Evolutionary conservation across 2,113 vertebrate genomes (phyloP).

Genomic region (Andinoacara biseriatus): DNA sequence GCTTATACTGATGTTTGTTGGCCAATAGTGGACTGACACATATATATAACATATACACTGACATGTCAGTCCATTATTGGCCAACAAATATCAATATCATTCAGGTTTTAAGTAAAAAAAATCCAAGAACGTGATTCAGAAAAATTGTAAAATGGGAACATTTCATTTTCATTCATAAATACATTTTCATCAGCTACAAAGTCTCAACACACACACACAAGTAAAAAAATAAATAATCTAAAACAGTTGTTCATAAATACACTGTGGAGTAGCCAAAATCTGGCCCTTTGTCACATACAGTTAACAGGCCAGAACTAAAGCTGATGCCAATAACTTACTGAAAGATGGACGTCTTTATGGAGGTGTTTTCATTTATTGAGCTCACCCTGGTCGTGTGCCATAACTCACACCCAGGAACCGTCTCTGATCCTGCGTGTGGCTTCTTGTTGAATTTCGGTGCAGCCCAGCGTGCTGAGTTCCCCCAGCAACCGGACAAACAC

Average conservation of each 20-base stretch:
- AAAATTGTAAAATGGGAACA: no score
- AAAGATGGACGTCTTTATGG: neutral
- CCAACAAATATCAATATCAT: fast-evolving
- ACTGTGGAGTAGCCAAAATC: neutral
- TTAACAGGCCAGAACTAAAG: neutral
- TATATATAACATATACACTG: fast-evolving
- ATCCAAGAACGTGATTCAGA: neutral
- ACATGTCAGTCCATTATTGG: neutral
- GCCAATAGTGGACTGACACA: no score
- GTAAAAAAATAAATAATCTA: no score
- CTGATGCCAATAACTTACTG: neutral
- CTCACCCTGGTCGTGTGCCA: constrained; percentile 3
- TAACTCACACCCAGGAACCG: constrained; percentile 23
- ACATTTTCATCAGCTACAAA: no score
- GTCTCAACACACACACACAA: no score
- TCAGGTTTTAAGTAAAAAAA: neutral
- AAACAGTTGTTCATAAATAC: neutral
- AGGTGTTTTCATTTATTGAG: neutral
- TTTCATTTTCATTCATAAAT: neutral
- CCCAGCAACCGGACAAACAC: constrained; percentile 64
- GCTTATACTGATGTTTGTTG: no score
- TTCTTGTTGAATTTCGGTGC: constrained; percentile 53
- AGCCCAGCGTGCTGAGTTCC: constrained; percentile 52
- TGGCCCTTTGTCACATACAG: neutral
- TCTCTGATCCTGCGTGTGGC: constrained; percentile 41